These are phyloP conservation scores for Boloria euphrosyne DNA, from an alignment of 2,888 invertebrate species.

Conservation along the genomic window DNA sequence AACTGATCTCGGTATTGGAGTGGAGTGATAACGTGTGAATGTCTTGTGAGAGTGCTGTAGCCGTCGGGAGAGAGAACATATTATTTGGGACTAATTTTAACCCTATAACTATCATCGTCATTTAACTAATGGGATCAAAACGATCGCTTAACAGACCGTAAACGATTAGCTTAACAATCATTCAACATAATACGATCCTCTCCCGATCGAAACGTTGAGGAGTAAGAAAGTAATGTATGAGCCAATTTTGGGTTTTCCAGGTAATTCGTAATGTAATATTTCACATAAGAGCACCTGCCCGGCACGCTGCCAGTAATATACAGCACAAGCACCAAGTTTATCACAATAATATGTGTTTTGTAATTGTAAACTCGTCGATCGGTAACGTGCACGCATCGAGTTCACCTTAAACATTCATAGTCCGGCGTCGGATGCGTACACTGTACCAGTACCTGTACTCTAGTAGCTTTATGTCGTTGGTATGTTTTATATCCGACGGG, in stretches of 20 bases:
- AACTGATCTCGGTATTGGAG: background rate
- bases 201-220: constrained; percentile 46
- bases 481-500: constrained; percentile 65
- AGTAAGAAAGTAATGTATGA: constrained; percentile 61
- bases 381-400: constrained; percentile 67
- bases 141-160: no score
- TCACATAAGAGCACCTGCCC: constrained; percentile 81
- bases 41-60: constrained; percentile 13
- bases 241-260: constrained; percentile 67
- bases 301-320: constrained; percentile 81
- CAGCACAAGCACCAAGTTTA: constrained; percentile 82
- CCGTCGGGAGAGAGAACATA: background rate
- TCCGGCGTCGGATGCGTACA: constrained; percentile 53
- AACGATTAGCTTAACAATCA: background rate
- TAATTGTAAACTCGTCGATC: constrained; percentile 76
- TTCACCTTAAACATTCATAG: constrained; percentile 8
- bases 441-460: constrained; percentile 56
- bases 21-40: constrained; percentile 4
- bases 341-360: constrained; percentile 81
- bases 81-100: background rate
- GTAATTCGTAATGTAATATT: constrained; percentile 76
- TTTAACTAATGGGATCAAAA: no score
- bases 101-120: no score
- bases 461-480: constrained; percentile 81
- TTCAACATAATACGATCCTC: constrained; percentile 33